A percentile compares a stretch with the other conserved stretches of the same genome.
These are phyloP conservation scores for Riptortus pedestris DNA, from an alignment of 1,140 invertebrate genomes.

Conservation along the genomic window DNA sequence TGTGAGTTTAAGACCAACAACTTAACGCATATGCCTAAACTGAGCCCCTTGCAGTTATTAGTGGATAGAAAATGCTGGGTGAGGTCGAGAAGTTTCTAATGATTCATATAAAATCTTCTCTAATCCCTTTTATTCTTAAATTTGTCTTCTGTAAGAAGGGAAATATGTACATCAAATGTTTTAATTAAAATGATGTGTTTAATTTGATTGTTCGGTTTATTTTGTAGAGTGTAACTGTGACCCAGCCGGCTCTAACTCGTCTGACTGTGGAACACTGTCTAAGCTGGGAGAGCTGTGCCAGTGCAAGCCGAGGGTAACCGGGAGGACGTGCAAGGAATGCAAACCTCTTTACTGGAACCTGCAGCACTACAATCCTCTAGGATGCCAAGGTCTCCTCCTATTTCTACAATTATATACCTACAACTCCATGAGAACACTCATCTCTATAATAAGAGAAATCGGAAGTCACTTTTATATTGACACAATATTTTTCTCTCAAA, in stretches of 20 bases:
- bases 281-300: conserved; percentile 79
- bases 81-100: too few relatives aligned
- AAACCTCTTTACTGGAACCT: conserved; percentile 92
- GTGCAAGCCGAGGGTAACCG: conserved; percentile 88
- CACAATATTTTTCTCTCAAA: not conserved
- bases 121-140: too few relatives aligned
- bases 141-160: too few relatives aligned
- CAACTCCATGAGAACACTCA: not conserved
- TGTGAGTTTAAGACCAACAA: too few relatives aligned
- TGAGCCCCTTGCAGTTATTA: too few relatives aligned
- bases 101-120: too few relatives aligned
- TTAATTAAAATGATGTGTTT: too few relatives aligned
- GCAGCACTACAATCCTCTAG: conserved; percentile 70
- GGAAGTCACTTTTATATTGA: not conserved
- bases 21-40: too few relatives aligned
- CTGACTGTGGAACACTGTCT: conserved; percentile 75
- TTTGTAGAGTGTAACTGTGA: conserved; percentile 87
- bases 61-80: too few relatives aligned
- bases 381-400: conserved; percentile 78
- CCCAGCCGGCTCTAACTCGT: conserved; percentile 82
- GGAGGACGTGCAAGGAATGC: conserved; percentile 89
- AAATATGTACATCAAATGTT: too few relatives aligned
- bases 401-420: too few relatives aligned
- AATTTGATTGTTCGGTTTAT: not conserved
- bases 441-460: not conserved